Evolutionary conservation across 2,888 invertebrate species (phyloP).

Genomic region (Trachelus tabidus): DNA sequence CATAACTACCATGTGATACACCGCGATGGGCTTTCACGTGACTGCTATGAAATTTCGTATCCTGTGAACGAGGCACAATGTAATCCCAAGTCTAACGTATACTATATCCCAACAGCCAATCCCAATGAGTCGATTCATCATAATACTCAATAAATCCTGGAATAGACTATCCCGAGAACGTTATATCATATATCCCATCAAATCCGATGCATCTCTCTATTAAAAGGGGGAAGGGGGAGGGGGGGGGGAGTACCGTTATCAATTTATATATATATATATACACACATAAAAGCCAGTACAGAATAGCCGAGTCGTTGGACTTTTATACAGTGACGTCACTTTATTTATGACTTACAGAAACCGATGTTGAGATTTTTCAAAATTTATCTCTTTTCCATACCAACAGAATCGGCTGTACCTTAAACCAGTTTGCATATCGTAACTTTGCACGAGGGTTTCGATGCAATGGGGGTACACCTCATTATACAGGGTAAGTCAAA

Average conservation of each 20-base stretch:
- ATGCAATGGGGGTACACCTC: neutral
- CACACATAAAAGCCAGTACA: neutral
- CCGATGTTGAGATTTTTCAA: neutral
- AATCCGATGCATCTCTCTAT: conserved; percentile 32
- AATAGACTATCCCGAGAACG: conserved; percentile 8
- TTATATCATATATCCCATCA: conserved; percentile 23
- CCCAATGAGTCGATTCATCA: conserved; percentile 33
- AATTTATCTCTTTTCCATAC: neutral
- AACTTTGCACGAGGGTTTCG: fast-evolving
- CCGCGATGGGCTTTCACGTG: neutral
- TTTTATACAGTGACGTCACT: neutral
- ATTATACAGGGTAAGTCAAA: too few relatives aligned
- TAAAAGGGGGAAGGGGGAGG: conserved; percentile 14
- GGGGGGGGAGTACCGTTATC: neutral
- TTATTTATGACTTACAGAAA: neutral
- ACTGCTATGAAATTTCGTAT: neutral
- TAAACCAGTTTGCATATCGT: neutral
- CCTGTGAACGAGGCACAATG: neutral
- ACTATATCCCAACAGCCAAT: neutral
- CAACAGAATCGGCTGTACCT: neutral
- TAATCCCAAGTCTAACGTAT: neutral
- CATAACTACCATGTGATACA: too few relatives aligned
- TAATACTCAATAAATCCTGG: conserved; percentile 34
- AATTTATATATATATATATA: neutral
- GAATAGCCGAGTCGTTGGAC: neutral